Conservation (phyloP, 2,797 vertebrate genomes). For the Orestias chungarensis region DNA sequence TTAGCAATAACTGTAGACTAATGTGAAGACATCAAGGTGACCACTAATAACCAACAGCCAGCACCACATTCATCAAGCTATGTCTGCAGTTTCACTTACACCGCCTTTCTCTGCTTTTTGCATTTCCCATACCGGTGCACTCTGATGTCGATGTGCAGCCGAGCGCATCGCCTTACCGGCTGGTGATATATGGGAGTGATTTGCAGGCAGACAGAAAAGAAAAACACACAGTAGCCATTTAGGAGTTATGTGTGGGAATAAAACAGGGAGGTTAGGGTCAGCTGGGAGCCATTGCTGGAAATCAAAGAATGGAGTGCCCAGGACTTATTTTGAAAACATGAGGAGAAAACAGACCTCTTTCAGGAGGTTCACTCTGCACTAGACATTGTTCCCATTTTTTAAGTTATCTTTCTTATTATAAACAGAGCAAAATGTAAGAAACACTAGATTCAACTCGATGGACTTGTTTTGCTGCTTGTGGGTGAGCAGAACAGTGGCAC, state of each 20-base stretch:
- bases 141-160: conserved; percentile 55
- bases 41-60: neutral
- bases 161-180: conserved; percentile 55
- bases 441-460: conserved; percentile 7
- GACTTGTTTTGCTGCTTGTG: conserved; percentile 51
- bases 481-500: conserved; percentile 47
- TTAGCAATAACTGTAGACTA: neutral
- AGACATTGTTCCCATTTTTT: conserved; percentile 5
- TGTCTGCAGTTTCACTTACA: conserved; percentile 15
- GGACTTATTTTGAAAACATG: conserved; percentile 18
- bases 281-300: conserved; percentile 9
- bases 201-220: conserved; percentile 58
- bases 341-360: conserved; percentile 9
- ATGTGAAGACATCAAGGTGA: conserved; percentile 7
- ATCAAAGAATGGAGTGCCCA: conserved; percentile 21
- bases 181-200: conserved; percentile 70
- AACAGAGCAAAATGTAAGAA: conserved; percentile 2
- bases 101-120: conserved; percentile 31
- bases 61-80: conserved; percentile 20
- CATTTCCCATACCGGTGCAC: conserved; percentile 21
- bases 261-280: conserved; percentile 22
- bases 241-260: conserved; percentile 52
- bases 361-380: conserved; percentile 1
- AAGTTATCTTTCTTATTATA: conserved; percentile 11
- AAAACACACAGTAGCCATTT: conserved; percentile 40